Percentiles rank a stretch among this genome's conserved stretches.
These are phyloP conservation scores for Achroia grisella DNA, from an alignment of 1,140 invertebrate species.

Conservation along the genomic window DNA sequence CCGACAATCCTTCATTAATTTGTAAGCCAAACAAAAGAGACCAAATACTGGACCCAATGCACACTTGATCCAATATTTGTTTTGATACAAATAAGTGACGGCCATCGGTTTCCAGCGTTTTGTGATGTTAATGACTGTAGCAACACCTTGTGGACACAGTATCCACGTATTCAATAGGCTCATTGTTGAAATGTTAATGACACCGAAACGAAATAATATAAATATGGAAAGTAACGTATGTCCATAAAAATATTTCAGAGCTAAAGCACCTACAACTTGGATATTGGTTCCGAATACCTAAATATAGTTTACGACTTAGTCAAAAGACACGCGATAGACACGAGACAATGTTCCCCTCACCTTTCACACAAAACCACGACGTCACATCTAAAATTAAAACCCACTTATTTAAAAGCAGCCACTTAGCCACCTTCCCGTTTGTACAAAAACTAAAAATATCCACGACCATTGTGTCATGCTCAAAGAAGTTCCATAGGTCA, in stretches of 20 bases:
- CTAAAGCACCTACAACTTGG: conserved; percentile 1
- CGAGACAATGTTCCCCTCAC: conserved; percentile 63
- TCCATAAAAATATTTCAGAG: conserved; percentile 4
- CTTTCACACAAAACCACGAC: conserved; percentile 46
- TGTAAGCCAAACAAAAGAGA: conserved; percentile 47
- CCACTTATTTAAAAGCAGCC: conserved; percentile 68
- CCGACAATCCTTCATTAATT: conserved; percentile 63
- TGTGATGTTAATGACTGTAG: conserved; percentile 62
- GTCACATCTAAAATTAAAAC: conserved; percentile 70
- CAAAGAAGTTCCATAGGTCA: conserved; percentile 72
- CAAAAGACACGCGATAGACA: conserved; percentile 60
- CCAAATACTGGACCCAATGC: conserved; percentile 50
- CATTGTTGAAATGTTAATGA: conserved; percentile 24
- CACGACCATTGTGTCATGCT: conserved; percentile 65
- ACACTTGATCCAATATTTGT: conserved; percentile 68
- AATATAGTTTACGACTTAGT: conserved; percentile 30
- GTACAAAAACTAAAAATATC: conserved; percentile 72
- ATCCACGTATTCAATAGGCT: conserved; percentile 13
- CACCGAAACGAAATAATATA: conserved; percentile 12
- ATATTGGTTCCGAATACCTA: conserved; percentile 19
- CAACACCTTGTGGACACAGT: conserved; percentile 43
- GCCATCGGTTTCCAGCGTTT: conserved; percentile 51
- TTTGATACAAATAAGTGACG: conserved; percentile 64
- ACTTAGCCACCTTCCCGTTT: conserved; percentile 68
- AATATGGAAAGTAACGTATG: conserved; percentile 20